Evolutionary conservation across 2,113 vertebrate species (phyloP), one percentile per base, ranked within the genome.

Genomic region (Toxostoma redivivum): DNA sequence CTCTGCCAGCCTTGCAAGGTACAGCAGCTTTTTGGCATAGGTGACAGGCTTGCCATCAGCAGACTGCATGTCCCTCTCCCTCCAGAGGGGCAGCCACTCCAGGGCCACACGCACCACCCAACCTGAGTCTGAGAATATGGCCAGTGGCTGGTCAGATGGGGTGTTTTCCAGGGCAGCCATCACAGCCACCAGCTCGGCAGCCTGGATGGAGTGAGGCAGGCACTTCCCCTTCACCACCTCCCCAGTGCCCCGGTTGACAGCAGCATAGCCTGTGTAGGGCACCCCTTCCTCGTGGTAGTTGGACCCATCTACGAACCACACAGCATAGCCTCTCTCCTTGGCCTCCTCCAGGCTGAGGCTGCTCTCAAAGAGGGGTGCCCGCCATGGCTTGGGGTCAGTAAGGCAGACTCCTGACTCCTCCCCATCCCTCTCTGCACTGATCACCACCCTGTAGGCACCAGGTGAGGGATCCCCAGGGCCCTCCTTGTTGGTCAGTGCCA

Each of bases 181-280:
- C 77, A 97, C 77, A 0, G 96, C 96, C 92, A 97, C 94, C 92
- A 97, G 64, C 76, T 97, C 95, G 0, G 96, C 96, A 1, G 96
- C 96, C 82, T 96, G 96, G 88, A 90, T 94, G 64, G 96, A 94
- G 76, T 96, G 95, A 0, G 96, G 96, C 91, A 94, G 81, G 78
- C 96, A 96, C 91, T 51, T 96, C 12, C 96, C 95, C 23, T 91
- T 95, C 69, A 97, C 83, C 48, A 95, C 96, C 44, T 96, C 86
- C 44, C 94, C 93, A 0, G 93, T 96, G 77, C 27, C 44, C 11
- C 37, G 1, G 65, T 96, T 97, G 80, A 97, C 4, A 5, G 96
- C 95, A 0, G 96, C 96, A 0, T 95, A 96, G 69, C 96, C 96
- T 0, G 96, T 96, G 83, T 95, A 96, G 60, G 89, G 56, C 48